Base-by-base conservation (phyloP, 2,888 invertebrate species). In the Sesia apiformis region DNA sequence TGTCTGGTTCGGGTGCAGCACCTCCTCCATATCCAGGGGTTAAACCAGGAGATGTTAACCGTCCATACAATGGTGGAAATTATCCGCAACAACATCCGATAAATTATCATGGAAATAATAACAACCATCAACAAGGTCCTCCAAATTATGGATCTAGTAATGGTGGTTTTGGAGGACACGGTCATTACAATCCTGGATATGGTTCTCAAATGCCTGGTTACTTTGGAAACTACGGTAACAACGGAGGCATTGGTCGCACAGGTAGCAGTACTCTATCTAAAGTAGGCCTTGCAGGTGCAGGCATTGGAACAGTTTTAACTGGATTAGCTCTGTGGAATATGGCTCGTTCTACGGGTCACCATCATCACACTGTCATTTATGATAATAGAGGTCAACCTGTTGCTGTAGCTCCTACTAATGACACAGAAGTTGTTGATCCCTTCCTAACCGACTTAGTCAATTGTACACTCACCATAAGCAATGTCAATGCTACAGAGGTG, bases 271-370 rank as follows among this genome's bases (percentile, higher is more conserved):
- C 79, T 8, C 72, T 88, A 2, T 79, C 76, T 52, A 87, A 87
- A 40, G 79, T 88, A 4, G 89, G 89, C 4, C 82, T 88, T 51
- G 89, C 87, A 4, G 88, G 87, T 49, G 89, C 84, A 55, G 89
- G 90, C 49, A 81, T 88, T 43, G 90, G 90, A 46, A 88, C 89
- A 4, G 74, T 90, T 52, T 65, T 90, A 55, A 89, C 90, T 42
- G 90, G 90, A 38, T 74, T 90, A 63, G 90, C 90, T 39, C 69
- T 90, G 39, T 90, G 90, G 90, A 90, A 90, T 70, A 70, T 90
- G 58, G 90, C 89, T 7, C 75, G 90, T 46, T 88, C 90, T 7
- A 89, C 89, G 8, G 84, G 85, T 4, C 74, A 67, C 53, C 73
- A 65, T 42, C 89, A 79, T 53, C 85, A 90, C 58, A 87, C 90